phyloP scores from a whole-genome alignment of 2,113 vertebrate species.

The Scatophagus argus region DNA sequence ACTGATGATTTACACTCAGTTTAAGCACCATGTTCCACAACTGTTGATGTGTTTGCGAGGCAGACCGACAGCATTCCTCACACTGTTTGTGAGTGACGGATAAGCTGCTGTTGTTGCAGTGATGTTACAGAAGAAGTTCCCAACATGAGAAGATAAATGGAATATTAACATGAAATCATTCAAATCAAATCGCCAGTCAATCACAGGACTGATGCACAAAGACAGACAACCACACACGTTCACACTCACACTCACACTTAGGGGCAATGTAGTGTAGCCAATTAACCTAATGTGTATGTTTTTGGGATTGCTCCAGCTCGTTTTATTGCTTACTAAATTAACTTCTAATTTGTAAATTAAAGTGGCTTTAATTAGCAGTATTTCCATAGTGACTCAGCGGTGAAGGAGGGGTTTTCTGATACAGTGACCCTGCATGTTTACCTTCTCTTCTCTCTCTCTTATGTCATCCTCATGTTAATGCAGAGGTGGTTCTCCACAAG shows the following conservation, averaged over 20 bases:
- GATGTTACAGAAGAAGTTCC: background rate
- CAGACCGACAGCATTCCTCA: background rate
- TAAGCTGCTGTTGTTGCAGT: background rate
- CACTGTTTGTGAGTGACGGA: background rate
- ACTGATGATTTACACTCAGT: background rate
- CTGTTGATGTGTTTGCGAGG: background rate
- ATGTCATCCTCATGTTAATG: background rate
- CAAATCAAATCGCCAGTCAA: too few species aligned
- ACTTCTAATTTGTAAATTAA: background rate
- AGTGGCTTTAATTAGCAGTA: background rate
- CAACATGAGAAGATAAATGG: too few species aligned
- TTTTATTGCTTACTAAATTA: background rate
- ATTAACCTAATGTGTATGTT: too few species aligned
- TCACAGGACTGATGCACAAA: too few species aligned
- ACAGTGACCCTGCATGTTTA: background rate
- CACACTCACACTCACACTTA: too few species aligned
- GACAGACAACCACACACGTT: too few species aligned
- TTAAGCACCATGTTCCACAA: background rate
- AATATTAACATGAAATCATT: too few species aligned
- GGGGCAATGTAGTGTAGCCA: too few species aligned
- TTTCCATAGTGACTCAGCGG: background rate
- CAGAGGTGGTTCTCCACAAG: slow-evolving; percentile 90
- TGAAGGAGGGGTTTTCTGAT: background rate
- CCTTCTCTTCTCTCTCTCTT: background rate
- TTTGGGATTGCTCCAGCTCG: too few species aligned